Percentiles rank a stretch among this genome's conserved stretches.
Evolutionary conservation across 2,888 invertebrate species (phyloP).

Genomic region (Epicampocera succincta): DNA sequence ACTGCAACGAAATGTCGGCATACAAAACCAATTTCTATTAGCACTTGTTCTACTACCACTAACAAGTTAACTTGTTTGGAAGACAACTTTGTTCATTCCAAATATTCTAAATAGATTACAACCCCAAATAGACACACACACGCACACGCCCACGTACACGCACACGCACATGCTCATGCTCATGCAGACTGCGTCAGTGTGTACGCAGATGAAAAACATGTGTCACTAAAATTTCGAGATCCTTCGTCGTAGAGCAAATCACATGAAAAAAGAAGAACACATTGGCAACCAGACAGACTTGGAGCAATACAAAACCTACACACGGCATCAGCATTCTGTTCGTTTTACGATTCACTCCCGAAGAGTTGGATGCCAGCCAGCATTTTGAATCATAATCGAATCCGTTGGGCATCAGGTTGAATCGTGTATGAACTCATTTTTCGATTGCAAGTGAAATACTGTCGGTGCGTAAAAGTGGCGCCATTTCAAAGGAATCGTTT

Average conservation of each 20-base stretch:
- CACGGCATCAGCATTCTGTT: not conserved
- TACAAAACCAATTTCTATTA: slow-evolving; percentile 13
- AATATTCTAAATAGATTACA: slow-evolving; percentile 46
- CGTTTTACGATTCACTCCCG: too few species aligned
- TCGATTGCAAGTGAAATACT: too few species aligned
- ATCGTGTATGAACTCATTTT: too few species aligned
- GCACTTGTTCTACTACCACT: slow-evolving; percentile 23
- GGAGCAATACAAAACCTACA: too few species aligned
- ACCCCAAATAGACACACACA: slow-evolving; percentile 6
- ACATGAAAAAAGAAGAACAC: too few species aligned
- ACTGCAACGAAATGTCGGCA: not conserved
- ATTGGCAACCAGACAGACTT: too few species aligned
- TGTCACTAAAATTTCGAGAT: not conserved
- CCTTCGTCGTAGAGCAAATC: too few species aligned
- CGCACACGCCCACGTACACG: not conserved
- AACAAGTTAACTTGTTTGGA: slow-evolving; percentile 45
- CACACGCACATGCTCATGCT: not conserved
- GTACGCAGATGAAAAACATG: slow-evolving; percentile 2
- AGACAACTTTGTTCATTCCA: slow-evolving; percentile 52
- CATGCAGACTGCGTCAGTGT: slow-evolving; percentile 1
- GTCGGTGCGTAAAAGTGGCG: too few species aligned
- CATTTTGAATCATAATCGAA: too few species aligned
- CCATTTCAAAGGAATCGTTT: too few species aligned
- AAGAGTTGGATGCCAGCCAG: too few species aligned
- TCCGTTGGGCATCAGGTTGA: too few species aligned